These are phyloP conservation scores for Eledone cirrhosa DNA, from an alignment of 2,888 invertebrate species.

Conservation along the genomic window DNA sequence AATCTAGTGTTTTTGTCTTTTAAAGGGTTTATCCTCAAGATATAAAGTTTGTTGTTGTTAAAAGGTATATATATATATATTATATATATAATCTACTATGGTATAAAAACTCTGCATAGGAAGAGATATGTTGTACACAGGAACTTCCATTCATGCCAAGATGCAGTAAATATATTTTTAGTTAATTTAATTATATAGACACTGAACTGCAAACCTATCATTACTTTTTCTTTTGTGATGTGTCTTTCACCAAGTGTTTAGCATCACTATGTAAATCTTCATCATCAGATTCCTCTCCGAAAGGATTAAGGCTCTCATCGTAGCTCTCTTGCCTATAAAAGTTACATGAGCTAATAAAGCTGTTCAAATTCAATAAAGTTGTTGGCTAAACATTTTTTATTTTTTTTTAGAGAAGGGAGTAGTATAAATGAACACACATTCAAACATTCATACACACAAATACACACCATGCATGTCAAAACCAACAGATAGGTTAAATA, in stretches of 20 bases:
- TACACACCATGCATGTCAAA: too few relatives aligned
- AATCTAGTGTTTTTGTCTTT: too few relatives aligned
- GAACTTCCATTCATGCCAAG: conserved; percentile 9
- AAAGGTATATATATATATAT: too few relatives aligned
- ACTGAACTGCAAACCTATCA: conserved; percentile 29
- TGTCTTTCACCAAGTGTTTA: conserved; percentile 28
- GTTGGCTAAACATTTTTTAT: too few relatives aligned
- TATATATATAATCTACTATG: background rate
- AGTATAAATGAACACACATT: too few relatives aligned
- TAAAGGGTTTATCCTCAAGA: too few relatives aligned
- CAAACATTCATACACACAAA: too few relatives aligned
- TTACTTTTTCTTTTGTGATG: conserved; percentile 30
- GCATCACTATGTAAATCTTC: conserved; percentile 36
- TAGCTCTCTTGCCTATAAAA: conserved; percentile 45
- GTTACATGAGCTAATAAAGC: conserved; percentile 13
- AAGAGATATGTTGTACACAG: background rate
- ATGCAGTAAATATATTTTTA: conserved; percentile 15
- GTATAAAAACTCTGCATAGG: conserved; percentile 11
- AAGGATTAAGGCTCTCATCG: conserved; percentile 63
- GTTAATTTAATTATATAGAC: conserved; percentile 5
- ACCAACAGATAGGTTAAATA: too few relatives aligned
- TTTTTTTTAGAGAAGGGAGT: too few relatives aligned
- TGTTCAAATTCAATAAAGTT: background rate
- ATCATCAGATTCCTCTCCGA: conserved; percentile 58
- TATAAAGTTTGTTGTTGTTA: too few relatives aligned